A percentile compares a stretch with the other conserved stretches of the same genome.
phyloP scores from a whole-genome alignment of 2,113 vertebrate species.

The Hydrolagus affinis region DNA sequence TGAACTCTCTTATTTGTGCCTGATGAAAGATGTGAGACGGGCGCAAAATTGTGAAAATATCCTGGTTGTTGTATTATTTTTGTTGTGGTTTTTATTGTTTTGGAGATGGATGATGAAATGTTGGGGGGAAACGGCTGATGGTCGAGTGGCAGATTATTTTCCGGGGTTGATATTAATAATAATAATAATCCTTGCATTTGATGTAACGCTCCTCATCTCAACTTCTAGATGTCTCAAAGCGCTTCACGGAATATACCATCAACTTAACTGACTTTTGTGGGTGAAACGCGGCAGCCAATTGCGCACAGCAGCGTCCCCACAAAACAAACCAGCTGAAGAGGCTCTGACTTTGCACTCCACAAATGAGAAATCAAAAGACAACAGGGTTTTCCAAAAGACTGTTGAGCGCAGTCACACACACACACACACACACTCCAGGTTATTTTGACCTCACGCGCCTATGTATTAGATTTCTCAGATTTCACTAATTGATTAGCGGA shows the following conservation, averaged over 20 bases:
- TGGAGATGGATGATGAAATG: conserved; percentile 42
- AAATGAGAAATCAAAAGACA: not conserved
- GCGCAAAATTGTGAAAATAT: too few relatives aligned
- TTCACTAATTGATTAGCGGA: conserved; percentile 68
- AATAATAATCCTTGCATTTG: too few relatives aligned
- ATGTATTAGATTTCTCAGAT: conserved; percentile 47
- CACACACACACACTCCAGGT: conserved; percentile 16
- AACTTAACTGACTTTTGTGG: too few relatives aligned
- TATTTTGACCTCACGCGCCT: not conserved
- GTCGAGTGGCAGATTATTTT: too few relatives aligned
- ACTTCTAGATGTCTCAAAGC: too few relatives aligned
- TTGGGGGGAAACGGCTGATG: too few relatives aligned
- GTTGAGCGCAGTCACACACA: conserved; percentile 2
- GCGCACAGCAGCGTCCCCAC: not conserved
- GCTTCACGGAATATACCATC: too few relatives aligned
- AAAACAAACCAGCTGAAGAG: conserved; percentile 6
- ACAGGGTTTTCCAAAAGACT: not conserved
- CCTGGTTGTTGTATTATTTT: too few relatives aligned
- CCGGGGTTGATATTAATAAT: too few relatives aligned
- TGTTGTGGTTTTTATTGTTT: conserved; percentile 38
- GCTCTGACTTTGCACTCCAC: not conserved
- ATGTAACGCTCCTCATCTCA: too few relatives aligned
- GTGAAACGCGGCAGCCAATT: too few relatives aligned
- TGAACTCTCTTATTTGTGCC: not conserved
- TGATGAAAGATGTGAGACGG: too few relatives aligned